Conservation (phyloP, 2,888 invertebrate genomes). For the Lasius platythorax region DNA sequence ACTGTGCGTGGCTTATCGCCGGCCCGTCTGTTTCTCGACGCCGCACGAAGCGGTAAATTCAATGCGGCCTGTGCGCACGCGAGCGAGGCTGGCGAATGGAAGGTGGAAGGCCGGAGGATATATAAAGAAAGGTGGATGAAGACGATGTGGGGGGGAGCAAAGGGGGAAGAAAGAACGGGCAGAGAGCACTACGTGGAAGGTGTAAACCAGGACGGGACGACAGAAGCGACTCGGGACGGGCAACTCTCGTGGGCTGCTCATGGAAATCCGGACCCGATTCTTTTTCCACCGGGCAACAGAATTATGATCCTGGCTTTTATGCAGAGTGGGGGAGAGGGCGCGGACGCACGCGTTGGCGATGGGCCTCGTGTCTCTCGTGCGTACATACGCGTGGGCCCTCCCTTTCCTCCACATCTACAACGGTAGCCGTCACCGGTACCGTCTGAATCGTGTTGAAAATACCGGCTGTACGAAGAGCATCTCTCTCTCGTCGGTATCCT, state of each 20-base stretch:
- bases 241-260: conserved; percentile 72
- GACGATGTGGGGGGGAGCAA: neutral
- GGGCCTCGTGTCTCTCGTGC: conserved; percentile 48
- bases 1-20: conserved; percentile 56
- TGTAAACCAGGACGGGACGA: conserved; percentile 36
- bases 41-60: conserved; percentile 69
- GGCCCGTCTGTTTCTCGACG: conserved; percentile 66
- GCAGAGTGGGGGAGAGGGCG: neutral
- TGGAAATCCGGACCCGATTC: conserved; percentile 70
- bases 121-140: conserved; percentile 50
- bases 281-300: conserved; percentile 60
- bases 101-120: conserved; percentile 51
- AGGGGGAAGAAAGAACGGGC: conserved; percentile 1
- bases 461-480: conserved; percentile 47
- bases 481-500: conserved; percentile 57
- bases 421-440: conserved; percentile 65
- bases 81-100: conserved; percentile 35
- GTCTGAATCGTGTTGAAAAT: conserved; percentile 63
- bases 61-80: conserved; percentile 51
- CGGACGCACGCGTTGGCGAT: conserved; percentile 71
- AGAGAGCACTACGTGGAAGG: conserved; percentile 12
- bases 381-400: conserved; percentile 69
- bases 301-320: conserved; percentile 69
- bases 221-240: conserved; percentile 60
- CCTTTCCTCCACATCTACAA: conserved; percentile 48